Evolutionary conservation across 2,113 vertebrate species (phyloP).

Genomic region (Nycticryphes semicollaris): DNA sequence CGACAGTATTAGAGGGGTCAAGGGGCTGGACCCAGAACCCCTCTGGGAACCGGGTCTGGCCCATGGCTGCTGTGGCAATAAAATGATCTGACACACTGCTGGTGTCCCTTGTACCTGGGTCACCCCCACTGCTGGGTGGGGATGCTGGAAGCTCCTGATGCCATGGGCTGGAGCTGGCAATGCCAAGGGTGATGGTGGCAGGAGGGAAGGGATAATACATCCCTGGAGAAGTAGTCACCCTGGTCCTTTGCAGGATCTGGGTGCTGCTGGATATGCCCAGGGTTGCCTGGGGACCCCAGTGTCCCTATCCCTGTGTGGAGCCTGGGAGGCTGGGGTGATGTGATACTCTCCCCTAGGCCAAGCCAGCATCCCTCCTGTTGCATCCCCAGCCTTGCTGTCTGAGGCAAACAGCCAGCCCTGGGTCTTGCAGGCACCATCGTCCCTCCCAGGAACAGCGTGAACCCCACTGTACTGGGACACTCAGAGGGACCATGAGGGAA

Average conservation of each 20-base stretch:
- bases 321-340: background rate
- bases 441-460: rapidly evolving
- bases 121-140: background rate
- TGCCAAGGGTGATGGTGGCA: background rate
- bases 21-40: background rate
- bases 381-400: background rate
- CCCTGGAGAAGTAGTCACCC: rapidly evolving
- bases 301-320: background rate
- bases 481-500: background rate
- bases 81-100: background rate
- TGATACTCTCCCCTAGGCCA: background rate
- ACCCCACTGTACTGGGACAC: rapidly evolving
- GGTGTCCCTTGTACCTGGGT: rapidly evolving
- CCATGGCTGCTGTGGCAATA: background rate
- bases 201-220: background rate
- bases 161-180: background rate
- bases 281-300: background rate
- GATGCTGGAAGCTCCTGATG: background rate
- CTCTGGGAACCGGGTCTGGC: background rate
- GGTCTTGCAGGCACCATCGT: background rate
- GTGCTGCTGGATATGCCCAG: background rate
- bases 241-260: background rate
- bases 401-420: background rate
- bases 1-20: slow-evolving; percentile 26
- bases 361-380: background rate